Evolutionary conservation across 2,797 vertebrate genomes (phyloP).

Genomic region (Antennarius maculatus): DNA sequence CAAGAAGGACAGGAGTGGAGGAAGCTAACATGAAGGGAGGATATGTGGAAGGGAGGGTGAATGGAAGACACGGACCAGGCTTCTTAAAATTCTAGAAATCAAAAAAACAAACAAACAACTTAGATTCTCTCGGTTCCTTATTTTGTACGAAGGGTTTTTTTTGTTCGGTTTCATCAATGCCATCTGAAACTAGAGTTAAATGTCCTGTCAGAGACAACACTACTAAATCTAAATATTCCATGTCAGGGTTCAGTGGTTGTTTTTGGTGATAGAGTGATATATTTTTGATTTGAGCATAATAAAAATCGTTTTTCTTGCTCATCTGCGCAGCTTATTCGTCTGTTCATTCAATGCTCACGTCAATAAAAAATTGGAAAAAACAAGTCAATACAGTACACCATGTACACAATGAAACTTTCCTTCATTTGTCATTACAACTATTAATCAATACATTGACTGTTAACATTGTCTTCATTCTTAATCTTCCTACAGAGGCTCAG

Average conservation of each 20-base stretch:
- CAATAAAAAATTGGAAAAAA: too few species aligned
- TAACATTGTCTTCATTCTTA: not conserved
- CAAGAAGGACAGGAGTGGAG: slow-evolving; percentile 26
- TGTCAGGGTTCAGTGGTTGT: not conserved
- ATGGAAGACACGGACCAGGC: not conserved
- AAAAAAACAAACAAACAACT: slow-evolving; percentile 12
- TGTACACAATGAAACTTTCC: too few species aligned
- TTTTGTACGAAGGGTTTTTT: slow-evolving; percentile 13
- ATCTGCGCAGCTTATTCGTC: not conserved
- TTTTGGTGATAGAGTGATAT: slow-evolving; percentile 1
- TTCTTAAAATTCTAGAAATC: slow-evolving; percentile 19
- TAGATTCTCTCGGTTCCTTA: slow-evolving; percentile 10
- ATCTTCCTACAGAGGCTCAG: not conserved
- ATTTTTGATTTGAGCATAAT: slow-evolving; percentile 12
- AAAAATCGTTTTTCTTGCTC: not conserved
- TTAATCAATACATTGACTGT: not conserved
- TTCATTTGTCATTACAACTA: not conserved
- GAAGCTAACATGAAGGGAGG: slow-evolving; percentile 19
- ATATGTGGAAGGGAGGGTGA: not conserved
- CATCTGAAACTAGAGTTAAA: not conserved
- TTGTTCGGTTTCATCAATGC: slow-evolving; percentile 10
- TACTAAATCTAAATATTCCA: not conserved
- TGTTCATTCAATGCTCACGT: not conserved
- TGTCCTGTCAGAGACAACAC: not conserved
- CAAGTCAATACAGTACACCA: too few species aligned